Base-by-base conservation (phyloP, 2,113 vertebrate species). In the Zosterops japonicus region DNA sequence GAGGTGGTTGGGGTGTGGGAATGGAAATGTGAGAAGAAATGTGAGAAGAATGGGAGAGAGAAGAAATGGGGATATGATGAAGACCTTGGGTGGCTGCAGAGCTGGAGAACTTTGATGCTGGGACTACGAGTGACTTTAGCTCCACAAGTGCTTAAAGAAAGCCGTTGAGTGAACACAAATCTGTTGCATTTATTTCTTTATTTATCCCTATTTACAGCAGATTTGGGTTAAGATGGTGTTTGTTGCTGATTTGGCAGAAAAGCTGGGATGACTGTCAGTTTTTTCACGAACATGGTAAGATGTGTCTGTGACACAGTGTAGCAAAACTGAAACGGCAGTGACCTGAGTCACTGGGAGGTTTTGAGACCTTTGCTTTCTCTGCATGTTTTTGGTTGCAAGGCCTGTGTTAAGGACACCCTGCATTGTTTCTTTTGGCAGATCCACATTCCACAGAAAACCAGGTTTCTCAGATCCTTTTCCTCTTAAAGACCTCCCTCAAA, bases 201-300 rank as follows among this genome's bases (percentile, higher is more conserved):
- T 69, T 85, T 36, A 21, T 10, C 3, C 21, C 39, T 72, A 33
- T 24, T 81, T 49, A 68, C 87, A 60, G 44, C 67, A 90, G 78
- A 94, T 87, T 91, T 72, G 33, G 52, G 42, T 93, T 94, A 81
- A 90, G 68, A 78, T 22, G 29, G 63, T 50, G 50, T 61, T 85
- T 86, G 41, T 28, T 64, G 39, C 53, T 89, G 56, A 82, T 91
- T 84, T 92, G 53, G 39, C 87, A 77, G 61, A 78, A 92, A 61
- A 60, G 23, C 25, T 64, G 60, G 69, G 28, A 56, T 67, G 69
- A 22, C 52, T 90, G 29, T 83, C 64, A 67, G 52, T 28, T 71
- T 90, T 90, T 84, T 56, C 56, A 49, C 0, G 0, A 55, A 33
- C 20, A 4, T n/a, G 29, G 24, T n/a, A 44, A 64, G 49, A 12